Percentiles rank a stretch among this genome's conserved stretches.
Conservation (phyloP, 35 echinoderm and acorn worm genomes). For the Nesometra sesokonis region DNA sequence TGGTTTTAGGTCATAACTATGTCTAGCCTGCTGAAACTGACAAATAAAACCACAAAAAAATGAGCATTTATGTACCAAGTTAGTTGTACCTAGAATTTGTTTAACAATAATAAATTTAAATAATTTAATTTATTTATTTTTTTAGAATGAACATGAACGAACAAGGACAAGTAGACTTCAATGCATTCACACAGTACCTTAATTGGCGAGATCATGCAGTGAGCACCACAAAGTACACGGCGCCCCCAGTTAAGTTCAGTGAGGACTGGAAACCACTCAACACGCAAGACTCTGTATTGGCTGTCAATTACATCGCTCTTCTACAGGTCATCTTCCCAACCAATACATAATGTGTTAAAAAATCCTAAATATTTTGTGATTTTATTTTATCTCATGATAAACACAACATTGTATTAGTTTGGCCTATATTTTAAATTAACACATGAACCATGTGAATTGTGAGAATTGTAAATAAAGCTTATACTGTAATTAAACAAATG, state of each 20-base stretch:
- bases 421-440: neutral
- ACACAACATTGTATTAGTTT: neutral
- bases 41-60: neutral
- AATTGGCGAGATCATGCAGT: slow-evolving; percentile 76
- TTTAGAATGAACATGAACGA: slow-evolving; percentile 78
- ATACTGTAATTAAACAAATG: no score
- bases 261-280: slow-evolving; percentile 48
- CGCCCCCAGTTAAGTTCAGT: slow-evolving; percentile 59
- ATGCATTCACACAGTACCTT: slow-evolving; percentile 47
- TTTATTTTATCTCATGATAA: neutral
- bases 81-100: neutral
- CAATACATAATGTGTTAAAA: neutral
- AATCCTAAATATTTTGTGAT: neutral
- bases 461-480: neutral
- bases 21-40: neutral
- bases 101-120: neutral
- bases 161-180: slow-evolving; percentile 76
- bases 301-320: slow-evolving; percentile 70
- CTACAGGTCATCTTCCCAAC: slow-evolving; percentile 45
- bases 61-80: neutral
- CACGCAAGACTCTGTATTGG: slow-evolving; percentile 27
- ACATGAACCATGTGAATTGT: neutral
- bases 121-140: slow-evolving; percentile 5
- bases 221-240: slow-evolving; percentile 43
- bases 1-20: no score